Conservation (phyloP, 2,113 vertebrate genomes). For the Oenanthe oenanthe region DNA sequence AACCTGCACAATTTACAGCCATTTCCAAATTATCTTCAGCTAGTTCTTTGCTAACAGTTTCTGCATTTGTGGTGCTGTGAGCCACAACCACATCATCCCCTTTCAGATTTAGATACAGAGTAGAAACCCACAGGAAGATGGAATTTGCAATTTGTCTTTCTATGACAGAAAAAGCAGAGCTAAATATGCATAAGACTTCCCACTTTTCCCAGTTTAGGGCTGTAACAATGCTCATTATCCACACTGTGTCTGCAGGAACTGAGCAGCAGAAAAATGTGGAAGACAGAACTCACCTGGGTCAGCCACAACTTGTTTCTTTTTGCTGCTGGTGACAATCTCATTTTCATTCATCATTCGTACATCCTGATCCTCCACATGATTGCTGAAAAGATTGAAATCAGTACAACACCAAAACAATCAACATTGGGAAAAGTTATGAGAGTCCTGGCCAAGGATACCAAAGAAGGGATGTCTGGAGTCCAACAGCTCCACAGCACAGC, state of each 20-base stretch:
- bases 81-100: background rate
- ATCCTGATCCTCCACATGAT: constrained; percentile 91
- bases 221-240: background rate
- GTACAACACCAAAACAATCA: constrained; percentile 2
- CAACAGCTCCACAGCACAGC: background rate
- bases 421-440: background rate
- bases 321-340: constrained; percentile 83
- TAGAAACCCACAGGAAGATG: background rate
- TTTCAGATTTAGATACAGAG: background rate
- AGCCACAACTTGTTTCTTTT: constrained; percentile 79
- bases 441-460: background rate
- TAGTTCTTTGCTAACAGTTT: background rate
- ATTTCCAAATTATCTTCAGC: background rate
- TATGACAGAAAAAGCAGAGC: background rate
- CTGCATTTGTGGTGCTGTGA: background rate
- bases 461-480: background rate
- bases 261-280: background rate
- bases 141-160: background rate
- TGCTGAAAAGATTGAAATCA: constrained; percentile 73
- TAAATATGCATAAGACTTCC: background rate
- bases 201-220: background rate
- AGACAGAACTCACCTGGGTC: constrained; percentile 83
- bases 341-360: constrained; percentile 96
- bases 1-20: background rate
- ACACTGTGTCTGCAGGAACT: background rate